Evolutionary conservation across 1,140 invertebrate genomes (phyloP).

Genomic region (Cataglyphis hispanica): DNA sequence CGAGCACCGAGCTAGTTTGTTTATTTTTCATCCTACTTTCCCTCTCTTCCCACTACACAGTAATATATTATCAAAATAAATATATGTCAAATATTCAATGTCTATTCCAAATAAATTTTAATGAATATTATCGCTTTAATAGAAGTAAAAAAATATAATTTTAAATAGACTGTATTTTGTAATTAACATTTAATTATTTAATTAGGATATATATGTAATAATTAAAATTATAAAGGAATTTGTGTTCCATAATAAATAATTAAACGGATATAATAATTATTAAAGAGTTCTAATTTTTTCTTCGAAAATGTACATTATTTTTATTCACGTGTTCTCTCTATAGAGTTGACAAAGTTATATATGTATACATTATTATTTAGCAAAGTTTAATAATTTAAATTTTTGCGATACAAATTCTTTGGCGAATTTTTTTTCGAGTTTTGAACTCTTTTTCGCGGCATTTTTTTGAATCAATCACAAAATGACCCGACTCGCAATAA

Average conservation of each 20-base stretch:
- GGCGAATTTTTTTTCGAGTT: not conserved
- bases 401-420: not conserved
- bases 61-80: too few relatives aligned
- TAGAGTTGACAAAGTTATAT: not conserved
- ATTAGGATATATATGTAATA: not conserved
- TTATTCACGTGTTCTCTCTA: not conserved
- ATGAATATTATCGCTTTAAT: too few relatives aligned
- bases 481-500: not conserved
- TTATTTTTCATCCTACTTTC: too few relatives aligned
- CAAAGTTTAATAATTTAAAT: not conserved
- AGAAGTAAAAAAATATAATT: not conserved
- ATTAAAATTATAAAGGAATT: not conserved
- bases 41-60: too few relatives aligned
- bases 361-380: not conserved
- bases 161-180: not conserved
- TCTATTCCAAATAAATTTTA: too few relatives aligned
- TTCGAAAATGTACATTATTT: not conserved
- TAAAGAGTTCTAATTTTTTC: not conserved
- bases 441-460: not conserved
- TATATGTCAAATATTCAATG: too few relatives aligned
- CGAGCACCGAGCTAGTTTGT: too few relatives aligned
- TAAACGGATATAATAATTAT: not conserved
- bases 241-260: not conserved
- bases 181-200: not conserved
- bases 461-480: constrained; percentile 2